Evolutionary conservation across 2,888 invertebrate species (phyloP).

Genomic region (Mechanitis mazaeus): DNA sequence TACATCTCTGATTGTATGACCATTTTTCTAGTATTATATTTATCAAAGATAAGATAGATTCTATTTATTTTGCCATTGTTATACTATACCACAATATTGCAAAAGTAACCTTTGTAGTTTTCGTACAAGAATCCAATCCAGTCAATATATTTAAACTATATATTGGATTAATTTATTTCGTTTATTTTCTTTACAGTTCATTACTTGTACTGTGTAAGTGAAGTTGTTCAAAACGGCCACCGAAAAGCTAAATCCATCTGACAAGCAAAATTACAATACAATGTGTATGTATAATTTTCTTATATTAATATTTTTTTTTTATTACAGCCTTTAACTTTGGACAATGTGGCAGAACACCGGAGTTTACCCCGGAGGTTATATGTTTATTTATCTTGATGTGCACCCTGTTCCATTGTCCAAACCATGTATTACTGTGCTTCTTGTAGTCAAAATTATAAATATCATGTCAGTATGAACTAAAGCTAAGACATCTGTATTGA

Average conservation of each 20-base stretch:
- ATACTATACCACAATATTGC: no score
- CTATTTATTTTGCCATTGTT: not conserved
- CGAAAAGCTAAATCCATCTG: conserved; percentile 57
- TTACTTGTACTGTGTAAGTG: conserved; percentile 37
- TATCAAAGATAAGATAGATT: not conserved
- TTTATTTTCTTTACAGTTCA: conserved; percentile 26
- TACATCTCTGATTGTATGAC: not conserved
- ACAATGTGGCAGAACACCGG: conserved; percentile 71
- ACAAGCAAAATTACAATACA: conserved; percentile 67
- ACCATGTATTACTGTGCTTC: conserved; percentile 7
- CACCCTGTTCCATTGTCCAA: conserved; percentile 22
- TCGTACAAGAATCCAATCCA: no score
- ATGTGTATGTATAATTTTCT: conserved; percentile 67
- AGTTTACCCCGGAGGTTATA: conserved; percentile 68
- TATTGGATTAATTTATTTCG: not conserved
- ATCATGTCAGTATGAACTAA: not conserved
- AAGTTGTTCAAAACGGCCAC: conserved; percentile 59
- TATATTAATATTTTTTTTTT: conserved; percentile 37
- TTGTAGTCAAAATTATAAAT: not conserved
- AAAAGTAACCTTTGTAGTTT: no score
- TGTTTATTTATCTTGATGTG: conserved; percentile 19
- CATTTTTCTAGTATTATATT: no score
- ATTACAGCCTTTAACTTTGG: conserved; percentile 36
- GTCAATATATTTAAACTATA: no score
- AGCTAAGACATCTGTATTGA: no score